phyloP scores from a whole-genome alignment of 2,888 invertebrate genomes.

The Euclidia mi region DNA sequence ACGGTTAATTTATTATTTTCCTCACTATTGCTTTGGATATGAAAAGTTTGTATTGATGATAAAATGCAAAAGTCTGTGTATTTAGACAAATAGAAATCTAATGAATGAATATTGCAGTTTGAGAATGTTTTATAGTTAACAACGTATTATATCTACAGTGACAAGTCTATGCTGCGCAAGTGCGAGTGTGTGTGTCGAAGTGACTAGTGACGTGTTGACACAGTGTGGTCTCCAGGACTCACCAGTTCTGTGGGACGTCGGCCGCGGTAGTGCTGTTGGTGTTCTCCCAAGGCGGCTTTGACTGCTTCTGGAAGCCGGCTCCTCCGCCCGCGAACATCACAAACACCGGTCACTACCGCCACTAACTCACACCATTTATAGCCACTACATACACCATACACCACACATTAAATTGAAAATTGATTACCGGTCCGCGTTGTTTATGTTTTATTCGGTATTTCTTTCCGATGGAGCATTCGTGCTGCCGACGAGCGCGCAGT shows the following conservation, averaged over 20 bases:
- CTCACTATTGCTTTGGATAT: no score
- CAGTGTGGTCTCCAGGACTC: conserved; percentile 46
- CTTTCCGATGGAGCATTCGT: conserved; percentile 30
- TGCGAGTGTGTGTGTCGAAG: background rate
- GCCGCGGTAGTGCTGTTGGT: conserved; percentile 61
- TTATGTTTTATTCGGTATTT: conserved; percentile 41
- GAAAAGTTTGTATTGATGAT: no score
- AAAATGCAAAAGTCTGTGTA: no score
- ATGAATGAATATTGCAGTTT: no score
- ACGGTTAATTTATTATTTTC: no score
- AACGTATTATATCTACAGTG: no score
- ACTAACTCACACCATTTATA: conserved; percentile 16
- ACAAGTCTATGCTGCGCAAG: no score
- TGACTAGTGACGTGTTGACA: background rate
- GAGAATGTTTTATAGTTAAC: no score
- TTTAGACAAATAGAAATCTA: no score
- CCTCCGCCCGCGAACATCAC: conserved; percentile 84
- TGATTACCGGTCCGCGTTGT: conserved; percentile 25
- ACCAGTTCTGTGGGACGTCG: conserved; percentile 76
- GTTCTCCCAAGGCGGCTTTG: conserved; percentile 83
- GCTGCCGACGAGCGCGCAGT: conserved; percentile 43
- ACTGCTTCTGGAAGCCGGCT: conserved; percentile 83
- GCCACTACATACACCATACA: conserved; percentile 11
- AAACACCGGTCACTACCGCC: conserved; percentile 19
- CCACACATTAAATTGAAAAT: background rate